Base-by-base conservation (phyloP, 2,888 invertebrate species). In the Bembecia ichneumoniformis region DNA sequence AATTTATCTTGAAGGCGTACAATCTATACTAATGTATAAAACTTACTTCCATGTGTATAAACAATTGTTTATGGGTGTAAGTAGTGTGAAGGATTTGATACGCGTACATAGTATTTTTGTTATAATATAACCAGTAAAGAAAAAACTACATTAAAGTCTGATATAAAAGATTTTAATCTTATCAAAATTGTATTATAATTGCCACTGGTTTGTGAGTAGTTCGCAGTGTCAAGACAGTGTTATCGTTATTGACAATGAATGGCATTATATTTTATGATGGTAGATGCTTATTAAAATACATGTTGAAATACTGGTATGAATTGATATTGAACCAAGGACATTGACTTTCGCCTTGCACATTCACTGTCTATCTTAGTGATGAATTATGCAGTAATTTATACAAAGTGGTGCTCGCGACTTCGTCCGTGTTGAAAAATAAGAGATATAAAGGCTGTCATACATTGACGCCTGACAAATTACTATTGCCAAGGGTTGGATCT, bases 181-280 rank as follows among this genome's bases (percentile, higher is more conserved):
- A 73, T 75, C 78, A 62, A n/a, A 45, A 50, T 55, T 56, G 57
- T 63, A 64, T 28, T 60, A 58, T 43, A 36, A 43, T 20, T 35
- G 61, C 60, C 68, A 59, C 62, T 59, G 62, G 61, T 55, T 56
- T 61, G 57, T 62, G 60, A 52, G 55, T 58, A 59, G 52, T 51
- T 56, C 46, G 10, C 13, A 3, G 46, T 5, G 52, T 58, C 57
- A 52, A 61, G 54, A 55, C 53, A 52, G 47, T 54, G 57, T 66
- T 73, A 72, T 72, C 68, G 60, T 47, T 59, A 55, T 62, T 63
- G 58, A 66, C 64, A 68, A 62, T 62, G 60, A 64, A 62, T 57
- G 50, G 54, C 55, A 55, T 62, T 63, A 54, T 58, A 55, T 60
- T 58, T 57, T 56, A 58, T 53, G 58, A 55, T 57, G 51, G 54